phyloP scores from a whole-genome alignment of 2,888 invertebrate species.

The Balanococcus diminutus region DNA sequence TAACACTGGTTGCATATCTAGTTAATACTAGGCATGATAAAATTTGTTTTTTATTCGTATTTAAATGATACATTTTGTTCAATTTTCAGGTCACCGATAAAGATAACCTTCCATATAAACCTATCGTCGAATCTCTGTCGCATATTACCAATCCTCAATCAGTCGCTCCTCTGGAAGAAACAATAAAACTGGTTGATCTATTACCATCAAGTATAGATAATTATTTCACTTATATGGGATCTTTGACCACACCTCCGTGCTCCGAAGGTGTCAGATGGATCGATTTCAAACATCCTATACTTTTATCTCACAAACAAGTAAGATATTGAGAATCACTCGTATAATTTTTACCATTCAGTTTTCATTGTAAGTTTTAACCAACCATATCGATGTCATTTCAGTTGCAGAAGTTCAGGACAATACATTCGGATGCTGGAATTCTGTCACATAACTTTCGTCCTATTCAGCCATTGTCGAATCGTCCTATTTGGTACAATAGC shows the following conservation, averaged over 20 bases:
- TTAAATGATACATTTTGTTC: background rate
- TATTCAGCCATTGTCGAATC: constrained; percentile 76
- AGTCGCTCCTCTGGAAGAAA: constrained; percentile 63
- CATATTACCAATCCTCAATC: constrained; percentile 67
- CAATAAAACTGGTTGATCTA: constrained; percentile 66
- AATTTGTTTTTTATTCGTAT: background rate
- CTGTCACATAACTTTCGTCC: constrained; percentile 83
- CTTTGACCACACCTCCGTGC: constrained; percentile 85
- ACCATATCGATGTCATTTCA: constrained; percentile 60
- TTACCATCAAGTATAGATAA: constrained; percentile 66
- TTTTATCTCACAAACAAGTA: constrained; percentile 73
- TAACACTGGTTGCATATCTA: background rate
- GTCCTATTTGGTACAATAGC: constrained; percentile 69
- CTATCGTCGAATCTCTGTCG: constrained; percentile 67
- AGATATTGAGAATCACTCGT: background rate
- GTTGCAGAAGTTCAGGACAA: constrained; percentile 75
- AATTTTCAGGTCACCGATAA: constrained; percentile 60
- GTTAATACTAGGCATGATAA: background rate
- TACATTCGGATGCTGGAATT: constrained; percentile 70
- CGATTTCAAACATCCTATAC: constrained; percentile 76
- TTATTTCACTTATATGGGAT: constrained; percentile 85
- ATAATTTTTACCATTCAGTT: background rate
- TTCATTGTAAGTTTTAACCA: background rate
- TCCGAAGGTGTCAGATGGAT: constrained; percentile 86
- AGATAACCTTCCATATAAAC: constrained; percentile 65